Evolutionary conservation across 1,140 invertebrate genomes (phyloP).

Genomic region (Himalopsyche phryganea): DNA sequence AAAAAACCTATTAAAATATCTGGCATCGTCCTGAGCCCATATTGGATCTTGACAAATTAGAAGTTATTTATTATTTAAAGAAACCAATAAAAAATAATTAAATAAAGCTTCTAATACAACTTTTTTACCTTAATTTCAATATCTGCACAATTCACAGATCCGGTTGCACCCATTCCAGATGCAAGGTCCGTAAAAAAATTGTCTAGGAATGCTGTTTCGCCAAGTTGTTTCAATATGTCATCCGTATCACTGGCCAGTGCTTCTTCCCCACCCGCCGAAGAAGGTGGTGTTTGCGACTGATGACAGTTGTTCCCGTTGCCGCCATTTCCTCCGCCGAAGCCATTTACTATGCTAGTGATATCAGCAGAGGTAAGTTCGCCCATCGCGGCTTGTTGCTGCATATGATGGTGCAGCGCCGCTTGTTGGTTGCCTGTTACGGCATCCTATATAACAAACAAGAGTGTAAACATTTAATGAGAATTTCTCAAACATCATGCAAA

Average conservation of each 20-base stretch:
- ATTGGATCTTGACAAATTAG: too few relatives aligned
- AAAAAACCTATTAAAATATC: too few relatives aligned
- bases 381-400: constrained; percentile 7
- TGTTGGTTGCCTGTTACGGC: constrained; percentile 47
- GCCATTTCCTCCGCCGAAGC: constrained; percentile 3
- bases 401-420: constrained; percentile 37
- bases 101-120: too few relatives aligned
- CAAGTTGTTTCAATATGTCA: constrained; percentile 68
- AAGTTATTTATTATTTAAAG: too few relatives aligned
- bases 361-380: constrained; percentile 1
- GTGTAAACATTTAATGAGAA: too few relatives aligned
- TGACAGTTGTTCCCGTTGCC: background rate
- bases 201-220: constrained; percentile 60
- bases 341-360: constrained; percentile 3
- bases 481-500: too few relatives aligned
- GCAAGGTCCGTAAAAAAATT: constrained; percentile 52
- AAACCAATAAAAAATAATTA: too few relatives aligned
- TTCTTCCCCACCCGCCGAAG: constrained; percentile 49
- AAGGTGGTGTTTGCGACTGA: constrained; percentile 34
- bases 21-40: too few relatives aligned
- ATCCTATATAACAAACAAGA: constrained; percentile 41
- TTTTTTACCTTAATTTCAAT: constrained; percentile 52
- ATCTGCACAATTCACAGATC: constrained; percentile 16
- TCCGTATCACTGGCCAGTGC: constrained; percentile 63
- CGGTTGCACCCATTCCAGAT: constrained; percentile 40